Evolutionary conservation across 1,140 invertebrate species (phyloP), one percentile per base, ranked within the genome.

Genomic region (Drosophila kanapiae): DNA sequence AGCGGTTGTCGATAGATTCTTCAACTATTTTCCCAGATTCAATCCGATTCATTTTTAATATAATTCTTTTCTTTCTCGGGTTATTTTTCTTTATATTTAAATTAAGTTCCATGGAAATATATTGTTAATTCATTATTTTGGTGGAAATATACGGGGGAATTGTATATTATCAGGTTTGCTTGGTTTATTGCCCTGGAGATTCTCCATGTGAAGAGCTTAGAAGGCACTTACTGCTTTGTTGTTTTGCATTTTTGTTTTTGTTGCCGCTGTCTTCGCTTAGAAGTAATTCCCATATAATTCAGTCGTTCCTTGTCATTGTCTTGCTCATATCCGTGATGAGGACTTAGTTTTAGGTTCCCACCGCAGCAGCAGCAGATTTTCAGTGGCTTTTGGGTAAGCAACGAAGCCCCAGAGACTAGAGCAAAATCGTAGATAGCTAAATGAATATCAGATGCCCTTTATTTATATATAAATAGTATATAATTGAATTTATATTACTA

Each of bases 301-400:
- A 61, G 63, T 60, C 71, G 42, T 60, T 56, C 45, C 79, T 58
- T 80, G 78, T 63, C 78, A 80, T 80, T 80, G 78, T 80, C 65
- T 80, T 80, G 70, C 57, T 74, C 71, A 75, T 65, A 77, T 77
- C 75, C 63, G 74, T 54, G 72, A 77, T 77, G 74, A 77, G 75
- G 75, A 61, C 63, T 77, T 77, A 77, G 74, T 77, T 76, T 76
- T 76, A 76, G 74, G 72, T 67, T 53, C 14, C 43, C 51, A 40
- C 4, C 14, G 47, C 59, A 8, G 5, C 42, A 13, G 29, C 60
- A 57, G 43, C 38, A 59, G 48, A 72, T 59, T 72, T 71, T 31
- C 67, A 51, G 37, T 72, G 69, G 69, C 53, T 72, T 54, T 72
- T 70, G 33, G 67, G 2, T 47, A 48, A 38, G 42, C 33, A 53